Evolutionary conservation across 2,113 vertebrate species (phyloP).

Genomic region (Burhinus oedicnemus): DNA sequence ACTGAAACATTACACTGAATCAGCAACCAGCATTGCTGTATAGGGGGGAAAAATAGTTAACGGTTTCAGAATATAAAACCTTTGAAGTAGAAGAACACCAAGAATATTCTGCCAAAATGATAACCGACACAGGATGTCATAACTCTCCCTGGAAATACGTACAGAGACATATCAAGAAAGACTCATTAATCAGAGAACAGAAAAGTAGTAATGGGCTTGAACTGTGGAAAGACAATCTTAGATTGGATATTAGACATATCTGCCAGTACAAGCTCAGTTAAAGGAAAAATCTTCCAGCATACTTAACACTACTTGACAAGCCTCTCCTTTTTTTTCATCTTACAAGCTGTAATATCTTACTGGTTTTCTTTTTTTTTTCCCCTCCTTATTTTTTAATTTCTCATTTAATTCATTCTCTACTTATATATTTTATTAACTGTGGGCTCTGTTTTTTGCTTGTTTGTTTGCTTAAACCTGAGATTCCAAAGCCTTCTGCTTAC

Average conservation of each 20-base stretch:
- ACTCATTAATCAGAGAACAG: background rate
- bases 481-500: background rate
- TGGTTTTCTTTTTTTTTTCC: background rate
- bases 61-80: background rate
- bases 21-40: background rate
- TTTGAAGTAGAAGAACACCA: background rate
- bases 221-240: background rate
- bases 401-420: background rate
- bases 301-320: background rate
- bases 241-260: background rate
- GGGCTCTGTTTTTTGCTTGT: background rate
- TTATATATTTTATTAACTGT: background rate
- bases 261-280: background rate
- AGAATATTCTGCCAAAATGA: background rate
- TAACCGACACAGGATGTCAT: background rate
- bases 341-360: background rate
- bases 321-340: background rate
- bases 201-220: background rate
- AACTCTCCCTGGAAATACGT: background rate
- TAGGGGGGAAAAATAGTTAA: background rate
- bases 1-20: background rate
- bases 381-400: background rate
- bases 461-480: background rate
- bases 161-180: background rate
- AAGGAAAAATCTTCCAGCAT: background rate